Percentiles rank a stretch among this genome's conserved stretches.
phyloP scores from a whole-genome alignment of 2,113 vertebrate genomes.

The Tupaia tana region DNA sequence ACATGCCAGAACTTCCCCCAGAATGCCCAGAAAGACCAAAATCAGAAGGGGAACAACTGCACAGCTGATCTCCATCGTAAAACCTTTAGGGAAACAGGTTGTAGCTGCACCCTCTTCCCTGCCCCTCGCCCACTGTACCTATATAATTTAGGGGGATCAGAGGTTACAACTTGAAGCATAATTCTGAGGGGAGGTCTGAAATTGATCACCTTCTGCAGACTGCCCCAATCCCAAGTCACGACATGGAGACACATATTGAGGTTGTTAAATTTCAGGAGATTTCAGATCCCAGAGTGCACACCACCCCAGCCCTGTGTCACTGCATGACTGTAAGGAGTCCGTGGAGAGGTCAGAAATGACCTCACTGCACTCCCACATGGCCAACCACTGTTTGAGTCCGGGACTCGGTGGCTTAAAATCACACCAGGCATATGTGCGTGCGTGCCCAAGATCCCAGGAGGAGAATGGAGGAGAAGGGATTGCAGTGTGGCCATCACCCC shows the following conservation, averaged over 20 bases:
- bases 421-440: no score
- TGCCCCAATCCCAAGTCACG: background rate
- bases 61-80: background rate
- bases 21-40: background rate
- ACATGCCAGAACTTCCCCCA: background rate
- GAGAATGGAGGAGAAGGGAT: no score
- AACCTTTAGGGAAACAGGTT: background rate
- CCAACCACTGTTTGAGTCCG: no score
- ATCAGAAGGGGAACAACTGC: background rate
- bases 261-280: constrained; percentile 13
- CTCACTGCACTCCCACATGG: no score
- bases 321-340: background rate
- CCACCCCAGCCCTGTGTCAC: background rate
- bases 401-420: no score
- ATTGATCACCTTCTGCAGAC: background rate
- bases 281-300: background rate
- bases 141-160: background rate
- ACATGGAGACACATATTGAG: background rate
- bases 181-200: background rate
- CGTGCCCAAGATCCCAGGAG: no score
- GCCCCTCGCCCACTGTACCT: background rate
- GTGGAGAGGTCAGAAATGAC: no score
- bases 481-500: no score
- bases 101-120: background rate
- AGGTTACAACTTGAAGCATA: background rate